A percentile compares a stretch with the other conserved stretches of the same genome.
Evolutionary conservation across 2,797 vertebrate genomes (phyloP).

Genomic region (Aviceda leuphotes): DNA sequence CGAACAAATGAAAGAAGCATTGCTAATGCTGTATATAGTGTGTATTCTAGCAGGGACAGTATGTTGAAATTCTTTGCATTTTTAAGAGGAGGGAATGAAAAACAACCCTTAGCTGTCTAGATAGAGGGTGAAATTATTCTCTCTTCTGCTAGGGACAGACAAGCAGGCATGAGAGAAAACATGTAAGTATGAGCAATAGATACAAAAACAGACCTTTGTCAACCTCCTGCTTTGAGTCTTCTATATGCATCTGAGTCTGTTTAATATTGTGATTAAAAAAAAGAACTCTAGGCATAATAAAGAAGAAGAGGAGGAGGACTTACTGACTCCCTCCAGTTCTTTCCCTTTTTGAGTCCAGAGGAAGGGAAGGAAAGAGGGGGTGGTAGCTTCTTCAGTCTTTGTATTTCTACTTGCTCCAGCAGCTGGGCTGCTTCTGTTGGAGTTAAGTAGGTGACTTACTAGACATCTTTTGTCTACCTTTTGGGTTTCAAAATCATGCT

Average conservation of each 20-base stretch:
- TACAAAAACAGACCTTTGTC: neutral
- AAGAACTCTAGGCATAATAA: neutral
- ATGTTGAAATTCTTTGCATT: neutral
- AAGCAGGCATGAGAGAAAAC: neutral
- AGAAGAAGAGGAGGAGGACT: neutral
- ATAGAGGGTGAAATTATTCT: neutral
- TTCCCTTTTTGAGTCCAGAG: neutral
- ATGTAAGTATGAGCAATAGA: neutral
- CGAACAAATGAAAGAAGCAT: neutral
- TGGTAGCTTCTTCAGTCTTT: neutral
- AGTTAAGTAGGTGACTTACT: neutral
- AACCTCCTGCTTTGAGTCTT: neutral
- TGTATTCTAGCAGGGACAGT: neutral
- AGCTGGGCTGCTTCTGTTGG: neutral
- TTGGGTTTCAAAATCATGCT: neutral
- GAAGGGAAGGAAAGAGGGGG: neutral
- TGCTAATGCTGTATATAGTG: neutral
- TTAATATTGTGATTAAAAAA: neutral
- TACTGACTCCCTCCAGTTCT: neutral
- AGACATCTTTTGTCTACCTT: neutral
- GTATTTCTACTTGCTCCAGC: neutral
- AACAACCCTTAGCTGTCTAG: neutral
- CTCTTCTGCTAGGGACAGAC: neutral
- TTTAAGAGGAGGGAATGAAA: neutral
- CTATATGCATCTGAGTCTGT: rapidly evolving